Conservation (phyloP, 2,888 invertebrate species). For the Stenolophus ochropezus region DNA sequence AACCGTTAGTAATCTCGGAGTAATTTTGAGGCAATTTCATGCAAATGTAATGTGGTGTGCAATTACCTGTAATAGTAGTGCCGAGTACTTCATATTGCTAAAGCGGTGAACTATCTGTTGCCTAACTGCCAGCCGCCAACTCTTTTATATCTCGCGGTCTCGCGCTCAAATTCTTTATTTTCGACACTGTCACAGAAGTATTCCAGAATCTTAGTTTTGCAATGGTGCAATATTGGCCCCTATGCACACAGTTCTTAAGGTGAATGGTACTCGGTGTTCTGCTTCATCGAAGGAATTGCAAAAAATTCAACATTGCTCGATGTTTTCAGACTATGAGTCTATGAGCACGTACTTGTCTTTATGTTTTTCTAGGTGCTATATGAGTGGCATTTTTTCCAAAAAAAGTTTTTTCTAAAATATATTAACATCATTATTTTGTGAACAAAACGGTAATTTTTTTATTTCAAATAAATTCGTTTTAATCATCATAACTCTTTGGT, state of each 20-base stretch:
- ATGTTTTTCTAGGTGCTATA: no score
- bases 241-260: background rate
- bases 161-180: conserved; percentile 62
- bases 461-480: no score
- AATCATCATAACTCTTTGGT: no score
- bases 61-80: conserved; percentile 52
- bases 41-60: background rate
- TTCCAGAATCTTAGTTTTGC: conserved; percentile 61
- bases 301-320: background rate
- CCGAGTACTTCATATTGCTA: conserved; percentile 56
- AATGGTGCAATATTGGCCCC: conserved; percentile 59
- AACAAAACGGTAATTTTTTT: no score
- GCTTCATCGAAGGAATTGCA: conserved; percentile 2
- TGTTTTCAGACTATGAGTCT: background rate
- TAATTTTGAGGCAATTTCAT: background rate
- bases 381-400: no score
- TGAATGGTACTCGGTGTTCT: background rate
- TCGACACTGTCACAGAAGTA: conserved; percentile 60
- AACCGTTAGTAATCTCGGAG: background rate
- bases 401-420: no score
- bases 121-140: conserved; percentile 14
- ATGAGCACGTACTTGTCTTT: conserved; percentile 1
- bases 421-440: no score
- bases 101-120: conserved; percentile 56
- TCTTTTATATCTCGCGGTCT: conserved; percentile 61